A percentile compares a stretch with the other conserved stretches of the same genome.
Evolutionary conservation across 2,113 vertebrate species (phyloP).

Genomic region (Erythrocercus mccallii): DNA sequence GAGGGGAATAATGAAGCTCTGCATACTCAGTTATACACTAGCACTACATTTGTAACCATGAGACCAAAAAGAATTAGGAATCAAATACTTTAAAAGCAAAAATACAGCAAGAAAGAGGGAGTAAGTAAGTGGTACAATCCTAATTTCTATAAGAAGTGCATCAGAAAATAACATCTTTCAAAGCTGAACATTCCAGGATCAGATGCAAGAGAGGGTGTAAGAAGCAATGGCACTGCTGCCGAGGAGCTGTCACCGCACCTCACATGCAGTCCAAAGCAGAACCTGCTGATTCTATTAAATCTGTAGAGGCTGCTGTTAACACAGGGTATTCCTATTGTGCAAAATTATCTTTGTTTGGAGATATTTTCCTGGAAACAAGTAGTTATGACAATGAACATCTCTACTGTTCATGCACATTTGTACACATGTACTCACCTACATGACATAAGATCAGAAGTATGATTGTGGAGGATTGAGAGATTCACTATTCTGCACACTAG

Average conservation of each 20-base stretch:
- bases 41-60: background rate
- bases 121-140: background rate
- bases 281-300: background rate
- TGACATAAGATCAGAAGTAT: background rate
- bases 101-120: background rate
- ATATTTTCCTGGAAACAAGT: background rate
- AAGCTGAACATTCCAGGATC: fast-evolving
- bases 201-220: background rate
- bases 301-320: background rate
- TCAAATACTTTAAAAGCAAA: background rate
- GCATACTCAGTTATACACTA: background rate
- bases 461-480: background rate
- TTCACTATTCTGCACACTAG: background rate
- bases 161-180: background rate
- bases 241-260: fast-evolving
- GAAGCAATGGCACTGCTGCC: background rate
- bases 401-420: background rate
- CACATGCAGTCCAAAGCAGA: background rate
- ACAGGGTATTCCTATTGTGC: background rate
- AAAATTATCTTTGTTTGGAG: background rate
- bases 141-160: background rate
- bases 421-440: background rate
- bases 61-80: background rate
- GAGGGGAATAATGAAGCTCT: background rate
- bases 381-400: background rate